Evolutionary conservation across 2,113 vertebrate species (phyloP), one percentile per base, ranked within the genome.

Genomic region (Sarotherodon lohbergeri): DNA sequence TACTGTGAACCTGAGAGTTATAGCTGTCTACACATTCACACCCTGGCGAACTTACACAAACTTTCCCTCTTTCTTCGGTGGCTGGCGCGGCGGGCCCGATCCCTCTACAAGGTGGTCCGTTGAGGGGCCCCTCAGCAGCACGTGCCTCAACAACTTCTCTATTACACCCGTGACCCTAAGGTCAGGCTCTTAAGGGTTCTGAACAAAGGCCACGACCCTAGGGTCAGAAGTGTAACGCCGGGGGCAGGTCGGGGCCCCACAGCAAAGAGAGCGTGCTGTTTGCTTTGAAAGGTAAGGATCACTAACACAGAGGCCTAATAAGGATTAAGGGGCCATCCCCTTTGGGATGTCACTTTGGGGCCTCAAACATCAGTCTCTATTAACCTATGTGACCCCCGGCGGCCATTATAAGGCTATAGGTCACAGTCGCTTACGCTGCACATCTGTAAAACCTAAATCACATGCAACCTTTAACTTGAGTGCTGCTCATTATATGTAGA

Each of bases 121-220:
- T 32, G 81, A 91, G 94, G 96, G 96, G 95, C 95, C 96, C 94
- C 95, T 91, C 90, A 3, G 89, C 95, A 91, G 96, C 98, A 97
- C 97, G 97, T 92, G 98, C 97, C 97, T 92, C 95, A 92, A 97
- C 97, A 97, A 97, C 97, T 97, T 97, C 97, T 98, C 97, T 96
- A 97, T 97, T 98, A 97, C 96, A 96, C 90, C 93, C 93, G 93
- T 96, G 97, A 97, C 97, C 96, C 91, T 59, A 89, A 96, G 97
- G 97, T 97, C 97, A 97, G 94, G 88, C 96, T 97, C 96, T 97
- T 97, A 97, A 97, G 97, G 96, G 96, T 94, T 95, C 85, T 59
- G 97, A 98, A 98, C 97, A 98, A 98, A 98, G 97, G 97, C 96
- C 97, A 94, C 71, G 97, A 98, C 97, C 98, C 91, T 6, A 14